Evolutionary conservation across 2,113 vertebrate genomes (phyloP).

Genomic region (Phaethon lepturus): DNA sequence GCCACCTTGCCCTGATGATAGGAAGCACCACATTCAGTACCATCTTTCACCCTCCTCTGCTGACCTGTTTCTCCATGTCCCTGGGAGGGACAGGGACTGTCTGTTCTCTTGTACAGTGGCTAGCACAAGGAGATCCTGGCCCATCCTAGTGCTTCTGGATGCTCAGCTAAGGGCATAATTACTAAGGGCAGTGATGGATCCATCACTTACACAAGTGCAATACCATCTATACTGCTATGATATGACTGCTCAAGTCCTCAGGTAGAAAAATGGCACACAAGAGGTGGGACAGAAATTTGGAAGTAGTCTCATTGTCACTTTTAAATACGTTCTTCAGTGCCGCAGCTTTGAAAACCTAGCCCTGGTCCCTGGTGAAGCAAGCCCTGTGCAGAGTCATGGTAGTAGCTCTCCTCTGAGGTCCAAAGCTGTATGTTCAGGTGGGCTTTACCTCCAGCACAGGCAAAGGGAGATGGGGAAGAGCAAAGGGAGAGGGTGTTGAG

Average conservation of each 20-base stretch:
- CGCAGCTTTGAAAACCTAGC: background rate
- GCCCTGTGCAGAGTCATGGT: background rate
- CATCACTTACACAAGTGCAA: background rate
- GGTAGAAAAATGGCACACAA: background rate
- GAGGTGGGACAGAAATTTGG: background rate
- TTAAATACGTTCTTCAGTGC: background rate
- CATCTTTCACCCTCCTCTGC: background rate
- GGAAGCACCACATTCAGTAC: background rate
- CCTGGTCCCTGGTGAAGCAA: background rate
- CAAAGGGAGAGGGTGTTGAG: background rate
- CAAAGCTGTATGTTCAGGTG: background rate
- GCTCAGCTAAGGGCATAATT: background rate
- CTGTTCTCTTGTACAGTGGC: background rate
- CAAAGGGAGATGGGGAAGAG: background rate
- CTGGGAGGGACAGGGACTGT: background rate
- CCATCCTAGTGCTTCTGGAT: background rate
- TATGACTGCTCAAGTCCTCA: background rate
- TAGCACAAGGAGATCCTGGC: background rate
- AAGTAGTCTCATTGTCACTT: background rate
- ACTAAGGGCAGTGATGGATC: background rate
- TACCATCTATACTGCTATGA: accelerated
- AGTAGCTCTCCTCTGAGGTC: background rate
- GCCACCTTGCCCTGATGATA: background rate
- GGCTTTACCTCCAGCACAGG: background rate
- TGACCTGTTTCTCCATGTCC: background rate